phyloP scores from a whole-genome alignment of 2,888 invertebrate species.

The Yponomeuta malinellus region DNA sequence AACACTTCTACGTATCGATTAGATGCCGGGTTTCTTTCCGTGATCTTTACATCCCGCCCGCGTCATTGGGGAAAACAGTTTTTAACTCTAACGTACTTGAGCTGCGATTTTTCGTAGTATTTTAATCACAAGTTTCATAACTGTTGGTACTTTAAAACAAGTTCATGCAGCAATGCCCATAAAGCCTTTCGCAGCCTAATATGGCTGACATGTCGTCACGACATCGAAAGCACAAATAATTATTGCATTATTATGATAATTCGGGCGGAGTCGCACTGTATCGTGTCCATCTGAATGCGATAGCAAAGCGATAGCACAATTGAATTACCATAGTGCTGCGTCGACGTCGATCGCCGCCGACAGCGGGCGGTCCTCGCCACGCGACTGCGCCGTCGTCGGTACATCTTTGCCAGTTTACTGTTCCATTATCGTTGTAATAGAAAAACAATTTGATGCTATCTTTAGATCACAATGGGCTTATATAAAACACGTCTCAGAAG shows the following conservation, averaged over 20 bases:
- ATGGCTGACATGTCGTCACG: not conserved
- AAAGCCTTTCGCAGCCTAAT: not conserved
- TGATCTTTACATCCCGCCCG: slow-evolving; percentile 30
- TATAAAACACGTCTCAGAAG: no score
- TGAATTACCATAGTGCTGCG: slow-evolving; percentile 71
- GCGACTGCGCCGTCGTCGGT: slow-evolving; percentile 43
- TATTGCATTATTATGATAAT: slow-evolving; percentile 68
- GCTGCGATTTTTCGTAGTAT: not conserved
- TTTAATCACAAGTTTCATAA: not conserved
- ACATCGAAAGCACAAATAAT: slow-evolving; percentile 28
- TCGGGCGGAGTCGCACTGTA: slow-evolving; percentile 59
- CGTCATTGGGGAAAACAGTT: slow-evolving; percentile 10
- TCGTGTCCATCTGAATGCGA: slow-evolving; percentile 44
- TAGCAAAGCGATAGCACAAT: slow-evolving; percentile 48
- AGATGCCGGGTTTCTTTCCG: slow-evolving; percentile 48
- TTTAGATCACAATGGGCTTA: not conserved
- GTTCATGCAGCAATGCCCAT: not conserved
- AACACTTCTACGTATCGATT: slow-evolving; percentile 72
- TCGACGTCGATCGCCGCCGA: slow-evolving; percentile 30
- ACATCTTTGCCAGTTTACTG: slow-evolving; percentile 21
- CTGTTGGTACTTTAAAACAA: not conserved
- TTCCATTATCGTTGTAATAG: not conserved
- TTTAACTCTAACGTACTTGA: not conserved
- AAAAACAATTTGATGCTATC: not conserved
- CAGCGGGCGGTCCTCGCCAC: slow-evolving; percentile 69